Base-by-base conservation (phyloP, 2,797 vertebrate genomes). In the Takifugu ocellatus region DNA sequence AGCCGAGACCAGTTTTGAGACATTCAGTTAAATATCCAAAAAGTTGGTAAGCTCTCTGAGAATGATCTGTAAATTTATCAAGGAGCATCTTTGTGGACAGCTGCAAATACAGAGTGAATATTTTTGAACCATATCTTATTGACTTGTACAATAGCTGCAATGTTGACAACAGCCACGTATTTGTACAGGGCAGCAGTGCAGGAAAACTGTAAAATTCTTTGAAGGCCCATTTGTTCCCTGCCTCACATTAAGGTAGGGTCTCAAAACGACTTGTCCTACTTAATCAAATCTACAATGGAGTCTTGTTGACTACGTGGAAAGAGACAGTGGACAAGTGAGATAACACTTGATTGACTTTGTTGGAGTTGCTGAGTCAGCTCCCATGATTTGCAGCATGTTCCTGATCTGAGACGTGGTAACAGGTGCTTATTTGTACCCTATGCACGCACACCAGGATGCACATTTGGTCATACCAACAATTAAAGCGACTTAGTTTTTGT, bases 301-400 rank as follows among this genome's bases (percentile, higher is more conserved):
- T 72, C 84, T 61, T 63, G 53, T 75, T 77, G 82, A 87, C 83
- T 83, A 75, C 82, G 74, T 78, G 83, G 82, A 88, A 87, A 84
- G 78, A 84, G 82, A 72, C 75, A 69, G 68, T 70, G 57, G 48
- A 17, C 25, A 48, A 49, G 66, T 51, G 57, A 52, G 72, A 72
- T 72, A 69, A 74, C 66, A 71, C 63, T 81, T 83, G 84, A 87
- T 85, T 87, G 86, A 83, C 85, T 76, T 69, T 17, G 27, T 1
- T 12, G 62, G 65, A 71, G 43, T 79, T 72, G 81, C 69, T 84
- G 70, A 83, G 49, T 68, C 73, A 63, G 67, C 70, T 79, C 66
- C 48, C 47, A 64, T 70, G 67, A 74, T 79, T 72, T 72, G 63
- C 71, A 75, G 45, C 63, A 61, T 51, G 27, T 74, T 47, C 65